Conservation (phyloP, 2,797 vertebrate genomes). For the Fringilla coelebs region DNA sequence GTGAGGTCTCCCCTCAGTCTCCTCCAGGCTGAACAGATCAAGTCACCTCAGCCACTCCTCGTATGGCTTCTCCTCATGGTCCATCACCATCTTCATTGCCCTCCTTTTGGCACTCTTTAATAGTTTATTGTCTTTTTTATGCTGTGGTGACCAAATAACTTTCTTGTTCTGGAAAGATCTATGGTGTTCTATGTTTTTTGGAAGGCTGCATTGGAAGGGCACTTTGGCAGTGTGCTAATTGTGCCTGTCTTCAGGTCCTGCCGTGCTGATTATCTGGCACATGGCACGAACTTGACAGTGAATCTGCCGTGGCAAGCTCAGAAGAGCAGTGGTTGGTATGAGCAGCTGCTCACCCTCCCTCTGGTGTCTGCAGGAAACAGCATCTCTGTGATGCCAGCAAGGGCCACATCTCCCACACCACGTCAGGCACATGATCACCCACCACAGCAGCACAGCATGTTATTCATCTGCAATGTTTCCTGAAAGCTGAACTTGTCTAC, state of each 20-base stretch:
- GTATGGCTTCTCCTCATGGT: rapidly evolving
- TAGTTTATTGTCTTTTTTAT: background rate
- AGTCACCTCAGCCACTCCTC: background rate
- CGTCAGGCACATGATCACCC: rapidly evolving
- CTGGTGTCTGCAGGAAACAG: background rate
- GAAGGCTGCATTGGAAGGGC: background rate
- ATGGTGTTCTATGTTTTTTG: background rate
- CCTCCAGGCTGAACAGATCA: background rate
- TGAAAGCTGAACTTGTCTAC: background rate
- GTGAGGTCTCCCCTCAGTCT: background rate
- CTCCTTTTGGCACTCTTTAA: background rate
- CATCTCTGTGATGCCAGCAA: background rate
- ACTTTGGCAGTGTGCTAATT: background rate
- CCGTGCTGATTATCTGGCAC: background rate
- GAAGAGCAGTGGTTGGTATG: background rate
- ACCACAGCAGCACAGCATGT: background rate
- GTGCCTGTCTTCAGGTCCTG: background rate
- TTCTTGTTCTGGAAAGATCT: background rate
- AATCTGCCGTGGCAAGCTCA: background rate
- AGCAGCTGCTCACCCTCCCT: background rate
- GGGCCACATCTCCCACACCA: rapidly evolving
- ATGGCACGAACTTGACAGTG: rapidly evolving
- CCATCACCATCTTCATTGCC: background rate
- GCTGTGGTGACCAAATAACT: background rate
- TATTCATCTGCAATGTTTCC: background rate